phyloP scores from a whole-genome alignment of 2,888 invertebrate species.

The Epinotia brunnichana region DNA sequence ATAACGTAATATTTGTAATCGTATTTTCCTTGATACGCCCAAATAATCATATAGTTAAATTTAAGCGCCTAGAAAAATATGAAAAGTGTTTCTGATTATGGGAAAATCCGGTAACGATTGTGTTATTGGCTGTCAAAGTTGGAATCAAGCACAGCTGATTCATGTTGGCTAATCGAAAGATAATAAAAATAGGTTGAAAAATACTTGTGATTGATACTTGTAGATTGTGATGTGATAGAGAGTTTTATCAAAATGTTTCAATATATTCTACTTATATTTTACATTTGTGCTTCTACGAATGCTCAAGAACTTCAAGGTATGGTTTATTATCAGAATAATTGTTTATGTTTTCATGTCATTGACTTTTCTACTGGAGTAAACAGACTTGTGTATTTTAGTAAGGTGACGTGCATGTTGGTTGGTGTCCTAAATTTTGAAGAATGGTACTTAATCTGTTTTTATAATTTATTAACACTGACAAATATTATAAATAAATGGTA shows the following conservation, averaged over 20 bases:
- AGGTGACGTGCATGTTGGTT: background rate
- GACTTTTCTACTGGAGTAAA: background rate
- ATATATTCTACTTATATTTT: conserved; percentile 28
- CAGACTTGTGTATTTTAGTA: background rate
- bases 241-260: conserved; percentile 29
- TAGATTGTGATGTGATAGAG: conserved; percentile 16
- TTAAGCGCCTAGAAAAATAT: conserved; percentile 3
- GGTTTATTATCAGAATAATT: conserved; percentile 20
- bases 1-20: conserved; percentile 10
- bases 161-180: conserved; percentile 19
- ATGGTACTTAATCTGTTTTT: too few species aligned
- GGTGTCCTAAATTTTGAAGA: background rate
- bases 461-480: too few species aligned
- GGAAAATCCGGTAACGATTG: conserved; percentile 33
- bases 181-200: background rate
- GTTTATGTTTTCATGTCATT: conserved; percentile 3
- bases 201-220: background rate
- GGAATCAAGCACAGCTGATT: conserved; percentile 55
- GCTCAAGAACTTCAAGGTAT: conserved; percentile 26
- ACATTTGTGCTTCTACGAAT: conserved; percentile 13
- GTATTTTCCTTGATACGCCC: conserved; percentile 20
- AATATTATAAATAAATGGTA: too few species aligned
- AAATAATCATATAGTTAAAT: background rate
- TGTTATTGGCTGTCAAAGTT: conserved; percentile 47
- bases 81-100: background rate